These are phyloP conservation scores for Therioaphis trifolii DNA, from an alignment of 2,888 invertebrate genomes.

Conservation along the genomic window DNA sequence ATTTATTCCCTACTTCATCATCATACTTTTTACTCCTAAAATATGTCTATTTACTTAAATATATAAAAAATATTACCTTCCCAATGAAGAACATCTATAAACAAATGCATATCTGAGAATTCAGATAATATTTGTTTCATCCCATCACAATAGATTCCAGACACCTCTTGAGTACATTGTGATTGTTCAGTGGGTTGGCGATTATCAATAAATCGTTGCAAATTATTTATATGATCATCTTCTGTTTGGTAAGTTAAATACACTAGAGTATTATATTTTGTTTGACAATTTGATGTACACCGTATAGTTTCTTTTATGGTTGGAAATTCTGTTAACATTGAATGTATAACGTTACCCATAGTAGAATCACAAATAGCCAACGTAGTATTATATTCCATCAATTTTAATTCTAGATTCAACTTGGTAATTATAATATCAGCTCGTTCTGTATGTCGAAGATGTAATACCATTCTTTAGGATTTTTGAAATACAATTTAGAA, in stretches of 20 bases:
- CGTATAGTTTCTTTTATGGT: neutral
- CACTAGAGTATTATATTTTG: neutral
- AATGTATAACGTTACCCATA: neutral
- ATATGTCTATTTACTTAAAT: too few relatives aligned
- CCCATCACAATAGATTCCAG: neutral
- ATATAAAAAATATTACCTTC: too few relatives aligned
- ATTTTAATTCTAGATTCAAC: too few relatives aligned
- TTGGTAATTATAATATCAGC: too few relatives aligned
- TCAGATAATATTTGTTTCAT: constrained; percentile 1
- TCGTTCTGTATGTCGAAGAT: too few relatives aligned
- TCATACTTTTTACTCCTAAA: too few relatives aligned
- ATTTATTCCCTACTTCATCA: too few relatives aligned
- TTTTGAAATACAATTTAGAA: too few relatives aligned
- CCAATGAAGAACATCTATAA: neutral
- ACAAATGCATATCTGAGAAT: constrained; percentile 12
- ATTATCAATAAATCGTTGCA: neutral
- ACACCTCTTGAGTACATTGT: too few relatives aligned
- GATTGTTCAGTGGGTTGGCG: too few relatives aligned
- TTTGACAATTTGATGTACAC: neutral
- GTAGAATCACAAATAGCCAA: constrained; percentile 4
- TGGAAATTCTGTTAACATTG: neutral
- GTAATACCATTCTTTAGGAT: too few relatives aligned
- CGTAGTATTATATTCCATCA: neutral
- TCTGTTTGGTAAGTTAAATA: constrained; percentile 5
- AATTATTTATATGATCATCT: neutral